Conservation (phyloP, 2,888 invertebrate species). For the Sphaerophoria taeniata region DNA sequence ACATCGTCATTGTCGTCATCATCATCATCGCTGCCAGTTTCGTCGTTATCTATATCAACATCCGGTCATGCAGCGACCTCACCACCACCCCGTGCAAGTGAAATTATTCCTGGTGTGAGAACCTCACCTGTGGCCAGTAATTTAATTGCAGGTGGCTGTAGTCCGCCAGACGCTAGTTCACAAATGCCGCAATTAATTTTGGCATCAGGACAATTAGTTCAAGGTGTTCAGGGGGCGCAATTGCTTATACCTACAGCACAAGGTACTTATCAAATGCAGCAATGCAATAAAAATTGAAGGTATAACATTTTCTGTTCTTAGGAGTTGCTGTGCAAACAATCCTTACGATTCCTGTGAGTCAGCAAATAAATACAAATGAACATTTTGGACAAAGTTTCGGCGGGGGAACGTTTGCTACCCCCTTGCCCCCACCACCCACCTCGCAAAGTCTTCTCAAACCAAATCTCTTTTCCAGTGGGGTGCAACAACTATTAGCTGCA, state of each 20-base stretch:
- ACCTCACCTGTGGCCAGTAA: conserved; percentile 80
- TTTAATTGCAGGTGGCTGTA: conserved; percentile 75
- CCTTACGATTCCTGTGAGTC: conserved; percentile 95
- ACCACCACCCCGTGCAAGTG: conserved; percentile 82
- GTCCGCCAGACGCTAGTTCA: conserved; percentile 80
- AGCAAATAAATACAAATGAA: conserved; percentile 90
- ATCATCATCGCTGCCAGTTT: conserved; percentile 76
- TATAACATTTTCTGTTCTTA: conserved; percentile 81
- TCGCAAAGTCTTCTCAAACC: conserved; percentile 87
- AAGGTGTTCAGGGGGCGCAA: conserved; percentile 96
- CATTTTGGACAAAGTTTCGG: conserved; percentile 83
- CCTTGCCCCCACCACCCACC: conserved; percentile 80
- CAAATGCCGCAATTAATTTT: conserved; percentile 95
- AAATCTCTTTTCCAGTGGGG: conserved; percentile 89
- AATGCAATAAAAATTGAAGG: not conserved
- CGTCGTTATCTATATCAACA: conserved; percentile 77
- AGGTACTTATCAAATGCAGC: conserved; percentile 84
- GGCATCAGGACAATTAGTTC: conserved; percentile 95
- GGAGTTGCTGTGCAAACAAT: conserved; percentile 98
- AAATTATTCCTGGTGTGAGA: conserved; percentile 85
- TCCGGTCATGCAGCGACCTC: conserved; percentile 82
- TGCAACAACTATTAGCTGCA: conserved; percentile 90
- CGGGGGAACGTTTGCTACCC: conserved; percentile 61
- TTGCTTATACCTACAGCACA: conserved; percentile 97
- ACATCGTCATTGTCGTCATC: conserved; percentile 75